phyloP scores from a whole-genome alignment of 2,888 invertebrate species.

The Leptopterna dolabrata region DNA sequence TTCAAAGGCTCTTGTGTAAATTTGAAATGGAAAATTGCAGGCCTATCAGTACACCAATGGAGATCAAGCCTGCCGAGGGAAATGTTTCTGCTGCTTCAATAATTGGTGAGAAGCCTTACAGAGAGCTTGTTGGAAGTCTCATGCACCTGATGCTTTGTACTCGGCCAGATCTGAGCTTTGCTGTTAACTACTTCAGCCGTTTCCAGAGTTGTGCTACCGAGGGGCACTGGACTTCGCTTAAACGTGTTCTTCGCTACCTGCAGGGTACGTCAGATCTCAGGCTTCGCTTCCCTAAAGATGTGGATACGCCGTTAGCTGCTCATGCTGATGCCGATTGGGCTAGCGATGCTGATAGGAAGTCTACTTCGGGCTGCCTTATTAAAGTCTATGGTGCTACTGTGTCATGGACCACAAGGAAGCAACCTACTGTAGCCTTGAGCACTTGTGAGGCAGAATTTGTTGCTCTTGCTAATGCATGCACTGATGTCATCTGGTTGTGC shows the following conservation, averaged over 20 bases:
- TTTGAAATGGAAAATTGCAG: conserved; percentile 18
- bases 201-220: conserved; percentile 55
- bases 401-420: conserved; percentile 31
- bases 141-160: conserved; percentile 55
- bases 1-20: background rate
- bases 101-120: background rate
- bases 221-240: conserved; percentile 47
- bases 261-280: conserved; percentile 46
- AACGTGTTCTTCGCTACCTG: conserved; percentile 52
- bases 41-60: background rate
- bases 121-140: conserved; percentile 53
- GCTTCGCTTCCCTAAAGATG: background rate
- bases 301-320: background rate
- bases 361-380: conserved; percentile 43
- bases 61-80: background rate
- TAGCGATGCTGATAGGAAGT: conserved; percentile 19
- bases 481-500: conserved; percentile 44
- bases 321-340: conserved; percentile 33
- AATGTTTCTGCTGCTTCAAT: background rate
- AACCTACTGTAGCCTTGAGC: conserved; percentile 14
- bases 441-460: conserved; percentile 51
- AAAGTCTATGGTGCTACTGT: conserved; percentile 25
- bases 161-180: conserved; percentile 58
- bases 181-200: conserved; percentile 55
- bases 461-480: conserved; percentile 31